These are phyloP conservation scores for Sialia sialis DNA, from an alignment of 2,113 vertebrate genomes.

Conservation along the genomic window DNA sequence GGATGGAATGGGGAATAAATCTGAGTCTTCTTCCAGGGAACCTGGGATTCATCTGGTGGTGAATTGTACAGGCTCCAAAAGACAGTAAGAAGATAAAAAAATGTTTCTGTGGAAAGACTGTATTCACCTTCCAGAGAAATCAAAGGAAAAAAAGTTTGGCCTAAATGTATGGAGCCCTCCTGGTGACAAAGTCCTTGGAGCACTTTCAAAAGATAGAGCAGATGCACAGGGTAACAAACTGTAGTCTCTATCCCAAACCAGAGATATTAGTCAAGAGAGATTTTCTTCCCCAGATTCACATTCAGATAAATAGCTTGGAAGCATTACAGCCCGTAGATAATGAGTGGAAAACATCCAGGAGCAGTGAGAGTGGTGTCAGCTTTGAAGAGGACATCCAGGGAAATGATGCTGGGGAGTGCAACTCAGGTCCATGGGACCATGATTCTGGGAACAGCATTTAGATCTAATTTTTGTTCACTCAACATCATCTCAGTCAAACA, in stretches of 20 bases:
- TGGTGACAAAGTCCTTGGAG: background rate
- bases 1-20: background rate
- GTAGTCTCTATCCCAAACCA: background rate
- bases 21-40: background rate
- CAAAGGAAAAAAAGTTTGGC: background rate
- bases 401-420: background rate
- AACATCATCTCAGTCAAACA: background rate
- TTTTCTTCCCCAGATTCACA: background rate
- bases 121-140: background rate
- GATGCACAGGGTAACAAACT: background rate
- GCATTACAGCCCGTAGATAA: background rate
- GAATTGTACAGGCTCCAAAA: background rate
- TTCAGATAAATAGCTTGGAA: background rate
- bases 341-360: background rate
- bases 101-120: background rate
- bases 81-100: background rate
- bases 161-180: background rate
- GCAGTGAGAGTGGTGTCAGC: background rate
- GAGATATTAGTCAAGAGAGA: background rate
- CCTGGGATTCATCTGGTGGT: background rate
- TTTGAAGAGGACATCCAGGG: background rate
- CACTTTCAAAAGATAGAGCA: background rate
- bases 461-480: background rate
- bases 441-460: background rate
- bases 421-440: background rate